Conservation (phyloP, 2,797 vertebrate genomes). For the Tenualosa thibaudeaui region DNA sequence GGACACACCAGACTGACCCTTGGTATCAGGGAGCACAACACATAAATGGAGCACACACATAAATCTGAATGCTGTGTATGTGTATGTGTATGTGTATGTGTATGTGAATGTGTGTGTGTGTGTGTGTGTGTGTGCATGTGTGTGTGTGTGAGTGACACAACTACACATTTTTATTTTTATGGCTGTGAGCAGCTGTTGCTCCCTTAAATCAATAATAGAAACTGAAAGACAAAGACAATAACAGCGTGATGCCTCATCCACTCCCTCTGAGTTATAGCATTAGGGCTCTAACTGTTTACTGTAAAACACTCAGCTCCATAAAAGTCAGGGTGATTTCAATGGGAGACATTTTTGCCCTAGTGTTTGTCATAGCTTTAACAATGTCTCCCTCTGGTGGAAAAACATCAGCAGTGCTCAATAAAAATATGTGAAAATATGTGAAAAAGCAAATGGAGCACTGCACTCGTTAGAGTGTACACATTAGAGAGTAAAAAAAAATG, state of each 20-base stretch:
- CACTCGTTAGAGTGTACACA: background rate
- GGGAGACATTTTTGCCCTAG: background rate
- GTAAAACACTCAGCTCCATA: background rate
- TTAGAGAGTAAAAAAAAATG: background rate
- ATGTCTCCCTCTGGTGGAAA: constrained; percentile 6
- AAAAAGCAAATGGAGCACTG: background rate
- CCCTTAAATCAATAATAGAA: background rate
- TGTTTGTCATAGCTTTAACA: background rate
- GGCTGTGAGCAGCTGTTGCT: background rate
- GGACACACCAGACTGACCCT: background rate
- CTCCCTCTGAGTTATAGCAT: background rate
- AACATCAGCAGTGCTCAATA: background rate
- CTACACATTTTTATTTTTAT: too few species aligned
- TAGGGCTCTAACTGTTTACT: background rate
- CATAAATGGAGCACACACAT: background rate
- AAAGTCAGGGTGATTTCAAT: background rate
- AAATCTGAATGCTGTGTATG: too few species aligned
- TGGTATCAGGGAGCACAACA: background rate
- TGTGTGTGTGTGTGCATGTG: background rate
- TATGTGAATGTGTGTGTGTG: background rate
- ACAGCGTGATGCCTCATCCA: background rate
- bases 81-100: background rate
- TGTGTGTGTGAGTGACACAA: background rate
- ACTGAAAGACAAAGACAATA: background rate
- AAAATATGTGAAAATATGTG: background rate